A percentile compares a stretch with the other conserved stretches of the same genome.
These are phyloP conservation scores for Apostichopus californicus DNA, from an alignment of 35 echinoderm and acorn worm genomes.

Conservation along the genomic window DNA sequence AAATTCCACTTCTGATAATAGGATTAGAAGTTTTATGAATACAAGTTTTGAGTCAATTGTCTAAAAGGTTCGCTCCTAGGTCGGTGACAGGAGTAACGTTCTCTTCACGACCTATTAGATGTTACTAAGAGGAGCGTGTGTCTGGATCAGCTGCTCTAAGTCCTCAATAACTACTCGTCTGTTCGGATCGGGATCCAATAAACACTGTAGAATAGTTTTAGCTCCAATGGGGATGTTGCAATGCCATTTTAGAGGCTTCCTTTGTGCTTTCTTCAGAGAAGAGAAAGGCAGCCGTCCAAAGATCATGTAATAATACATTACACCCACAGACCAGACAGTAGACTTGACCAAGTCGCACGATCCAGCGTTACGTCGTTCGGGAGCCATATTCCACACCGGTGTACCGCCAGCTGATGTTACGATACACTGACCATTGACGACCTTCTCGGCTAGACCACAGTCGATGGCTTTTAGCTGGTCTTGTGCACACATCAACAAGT, in stretches of 20 bases:
- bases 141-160: too few relatives aligned
- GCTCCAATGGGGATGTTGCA: not conserved
- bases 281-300: too few relatives aligned
- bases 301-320: conserved; percentile 41
- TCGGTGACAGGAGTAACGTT: too few relatives aligned
- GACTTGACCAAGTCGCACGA: conserved; percentile 24
- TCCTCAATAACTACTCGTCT: not conserved
- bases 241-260: not conserved
- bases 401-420: not conserved
- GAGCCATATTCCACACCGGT: not conserved
- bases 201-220: not conserved
- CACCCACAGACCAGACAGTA: conserved; percentile 44
- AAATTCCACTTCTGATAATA: too few relatives aligned
- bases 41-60: too few relatives aligned
- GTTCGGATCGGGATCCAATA: too few relatives aligned
- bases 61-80: too few relatives aligned
- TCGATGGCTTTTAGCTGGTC: too few relatives aligned
- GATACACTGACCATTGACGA: conserved; percentile 8
- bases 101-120: too few relatives aligned
- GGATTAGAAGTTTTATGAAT: too few relatives aligned
- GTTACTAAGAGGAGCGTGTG: too few relatives aligned
- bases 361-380: not conserved
- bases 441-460: not conserved
- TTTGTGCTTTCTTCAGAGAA: not conserved
- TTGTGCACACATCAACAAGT: too few relatives aligned